Evolutionary conservation across 2,888 invertebrate genomes (phyloP).

Genomic region (Mycalesis mineus): DNA sequence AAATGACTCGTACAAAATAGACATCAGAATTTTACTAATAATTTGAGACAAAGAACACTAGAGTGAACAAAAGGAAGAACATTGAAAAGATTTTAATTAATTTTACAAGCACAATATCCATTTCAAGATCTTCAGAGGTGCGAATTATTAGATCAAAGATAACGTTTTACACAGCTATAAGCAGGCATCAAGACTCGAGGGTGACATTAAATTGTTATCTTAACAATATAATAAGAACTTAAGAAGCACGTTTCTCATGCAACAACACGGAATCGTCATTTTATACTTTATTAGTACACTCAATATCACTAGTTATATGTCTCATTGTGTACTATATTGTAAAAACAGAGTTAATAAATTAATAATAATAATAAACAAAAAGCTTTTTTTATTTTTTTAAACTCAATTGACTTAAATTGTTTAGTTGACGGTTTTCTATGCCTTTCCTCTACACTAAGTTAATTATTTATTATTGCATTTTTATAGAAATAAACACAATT

Average conservation of each 20-base stretch:
- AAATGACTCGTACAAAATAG: not conserved
- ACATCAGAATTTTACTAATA: not conserved
- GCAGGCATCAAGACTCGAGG: not conserved
- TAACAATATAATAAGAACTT: not conserved
- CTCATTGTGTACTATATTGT: too few relatives aligned
- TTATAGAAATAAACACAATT: too few relatives aligned
- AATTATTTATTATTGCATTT: too few relatives aligned
- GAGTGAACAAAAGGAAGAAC: constrained; percentile 1
- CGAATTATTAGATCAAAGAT: constrained; percentile 1
- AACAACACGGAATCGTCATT: not conserved
- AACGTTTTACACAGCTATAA: not conserved
- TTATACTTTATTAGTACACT: too few relatives aligned
- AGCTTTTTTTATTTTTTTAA: too few relatives aligned
- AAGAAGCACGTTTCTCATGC: not conserved
- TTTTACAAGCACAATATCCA: not conserved
- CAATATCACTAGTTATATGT: too few relatives aligned
- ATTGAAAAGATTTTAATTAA: constrained; percentile 4
- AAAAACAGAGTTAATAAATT: too few relatives aligned
- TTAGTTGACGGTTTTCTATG: too few relatives aligned
- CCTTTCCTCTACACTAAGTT: too few relatives aligned
- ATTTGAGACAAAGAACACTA: not conserved
- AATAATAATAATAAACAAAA: too few relatives aligned
- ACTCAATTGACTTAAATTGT: too few relatives aligned
- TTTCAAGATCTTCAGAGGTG: not conserved
- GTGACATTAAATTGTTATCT: constrained; percentile 4